These are phyloP conservation scores for Macropus fuliginosus DNA, from an alignment of 2,797 vertebrate species.

Conservation along the genomic window DNA sequence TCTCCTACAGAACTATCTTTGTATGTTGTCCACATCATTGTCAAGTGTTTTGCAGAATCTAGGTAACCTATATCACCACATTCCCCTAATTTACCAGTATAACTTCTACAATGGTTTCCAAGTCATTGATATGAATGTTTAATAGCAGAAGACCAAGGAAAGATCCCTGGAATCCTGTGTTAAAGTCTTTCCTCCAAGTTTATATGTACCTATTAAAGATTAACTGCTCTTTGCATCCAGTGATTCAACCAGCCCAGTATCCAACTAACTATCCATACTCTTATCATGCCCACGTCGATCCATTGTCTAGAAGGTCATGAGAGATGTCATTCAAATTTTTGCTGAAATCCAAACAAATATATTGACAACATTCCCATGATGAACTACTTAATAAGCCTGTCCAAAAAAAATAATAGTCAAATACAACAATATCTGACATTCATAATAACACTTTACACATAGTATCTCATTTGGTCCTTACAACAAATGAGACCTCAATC, in stretches of 20 bases:
- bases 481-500: neutral
- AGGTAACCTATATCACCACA: neutral
- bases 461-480: neutral
- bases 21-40: neutral
- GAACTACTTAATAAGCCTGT: neutral
- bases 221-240: neutral
- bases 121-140: neutral
- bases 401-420: neutral
- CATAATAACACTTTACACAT: neutral
- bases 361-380: neutral
- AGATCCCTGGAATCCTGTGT: neutral
- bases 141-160: neutral
- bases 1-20: neutral
- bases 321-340: neutral
- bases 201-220: neutral
- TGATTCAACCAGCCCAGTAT: neutral
- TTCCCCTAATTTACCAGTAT: neutral
- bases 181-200: neutral
- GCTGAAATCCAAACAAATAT: neutral
- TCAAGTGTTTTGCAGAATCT: neutral
- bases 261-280: neutral
- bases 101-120: neutral
- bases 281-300: neutral
- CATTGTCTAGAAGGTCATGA: neutral
- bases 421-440: neutral